These are phyloP conservation scores for Pseudomyrmex flavicornis DNA, from an alignment of 1,140 invertebrate species.

Conservation along the genomic window DNA sequence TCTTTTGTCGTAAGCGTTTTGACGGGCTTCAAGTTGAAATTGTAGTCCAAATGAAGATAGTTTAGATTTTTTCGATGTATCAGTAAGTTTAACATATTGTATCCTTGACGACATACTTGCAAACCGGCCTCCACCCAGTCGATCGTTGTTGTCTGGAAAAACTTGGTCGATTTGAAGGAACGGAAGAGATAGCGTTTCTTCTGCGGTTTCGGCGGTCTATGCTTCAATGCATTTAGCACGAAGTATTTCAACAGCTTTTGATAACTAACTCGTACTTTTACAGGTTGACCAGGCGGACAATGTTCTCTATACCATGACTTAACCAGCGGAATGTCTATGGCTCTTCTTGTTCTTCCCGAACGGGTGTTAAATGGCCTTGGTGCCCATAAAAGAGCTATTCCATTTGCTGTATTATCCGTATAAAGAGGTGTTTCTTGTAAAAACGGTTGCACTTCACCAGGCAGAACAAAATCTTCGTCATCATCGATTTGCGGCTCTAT, in stretches of 20 bases:
- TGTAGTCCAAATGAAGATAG: conserved; percentile 99
- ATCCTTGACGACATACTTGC: conserved; percentile 99
- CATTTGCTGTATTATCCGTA: conserved; percentile 99
- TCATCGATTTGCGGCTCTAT: conserved; percentile 95
- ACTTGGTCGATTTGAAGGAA: conserved; percentile 99
- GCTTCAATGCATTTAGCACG: conserved; percentile 98
- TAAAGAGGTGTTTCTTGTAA: conserved; percentile 98
- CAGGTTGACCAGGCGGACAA: conserved; percentile 98
- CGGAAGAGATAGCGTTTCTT: conserved; percentile 99
- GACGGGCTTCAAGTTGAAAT: conserved; percentile 99
- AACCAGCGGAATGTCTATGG: conserved; percentile 98
- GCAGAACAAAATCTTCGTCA: conserved; percentile 97
- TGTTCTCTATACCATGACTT: conserved; percentile 99
- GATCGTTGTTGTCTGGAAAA: conserved; percentile 99
- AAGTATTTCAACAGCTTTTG: conserved; percentile 99
- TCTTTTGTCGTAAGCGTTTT: conserved; percentile 99
- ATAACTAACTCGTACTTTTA: conserved; percentile 99
- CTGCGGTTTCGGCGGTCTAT: conserved; percentile 98
- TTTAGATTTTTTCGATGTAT: conserved; percentile 99
- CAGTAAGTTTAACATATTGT: conserved; percentile 99
- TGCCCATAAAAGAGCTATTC: conserved; percentile 99
- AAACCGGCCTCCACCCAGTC: conserved; percentile 99
- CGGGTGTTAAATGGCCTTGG: conserved; percentile 98
- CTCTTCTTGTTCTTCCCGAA: conserved; percentile 94
- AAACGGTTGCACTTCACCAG: conserved; percentile 96